A percentile compares a stretch with the other conserved stretches of the same genome.
Conservation (phyloP, 2,113 vertebrate genomes). For the Caranx ignobilis region DNA sequence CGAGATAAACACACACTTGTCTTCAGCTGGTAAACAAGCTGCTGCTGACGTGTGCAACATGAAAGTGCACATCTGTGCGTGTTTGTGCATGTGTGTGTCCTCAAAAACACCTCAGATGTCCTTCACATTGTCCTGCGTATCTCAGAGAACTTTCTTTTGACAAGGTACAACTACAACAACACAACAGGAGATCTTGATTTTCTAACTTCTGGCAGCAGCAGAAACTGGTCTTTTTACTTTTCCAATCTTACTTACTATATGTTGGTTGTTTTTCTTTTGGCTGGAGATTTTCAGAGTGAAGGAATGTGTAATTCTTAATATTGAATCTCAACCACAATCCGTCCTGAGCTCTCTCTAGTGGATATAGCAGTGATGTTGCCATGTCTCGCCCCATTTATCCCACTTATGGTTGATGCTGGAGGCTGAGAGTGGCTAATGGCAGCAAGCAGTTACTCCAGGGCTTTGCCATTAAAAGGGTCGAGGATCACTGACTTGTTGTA, state of each 20-base stretch:
- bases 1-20: conserved; percentile 57
- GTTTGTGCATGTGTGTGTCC: background rate
- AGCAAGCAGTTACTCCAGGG: conserved; percentile 47
- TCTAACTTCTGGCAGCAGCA: background rate
- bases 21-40: conserved; percentile 46
- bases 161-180: conserved; percentile 4
- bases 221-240: background rate
- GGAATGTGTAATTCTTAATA: background rate
- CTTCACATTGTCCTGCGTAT: background rate
- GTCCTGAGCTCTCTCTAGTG: conserved; percentile 14
- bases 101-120: background rate
- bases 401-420: conserved; percentile 32
- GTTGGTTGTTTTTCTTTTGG: background rate
- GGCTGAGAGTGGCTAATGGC: conserved; percentile 56
- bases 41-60: conserved; percentile 29
- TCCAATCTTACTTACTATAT: background rate
- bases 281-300: background rate
- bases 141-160: conserved; percentile 1
- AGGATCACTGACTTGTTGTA: conserved; percentile 61
- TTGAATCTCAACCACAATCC: background rate
- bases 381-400: conserved; percentile 59
- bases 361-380: conserved; percentile 43
- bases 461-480: conserved; percentile 57
- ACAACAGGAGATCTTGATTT: background rate
- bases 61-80: conserved; percentile 4